phyloP scores from a whole-genome alignment of 2,888 invertebrate genomes.

The Drosophila maculinotata region DNA sequence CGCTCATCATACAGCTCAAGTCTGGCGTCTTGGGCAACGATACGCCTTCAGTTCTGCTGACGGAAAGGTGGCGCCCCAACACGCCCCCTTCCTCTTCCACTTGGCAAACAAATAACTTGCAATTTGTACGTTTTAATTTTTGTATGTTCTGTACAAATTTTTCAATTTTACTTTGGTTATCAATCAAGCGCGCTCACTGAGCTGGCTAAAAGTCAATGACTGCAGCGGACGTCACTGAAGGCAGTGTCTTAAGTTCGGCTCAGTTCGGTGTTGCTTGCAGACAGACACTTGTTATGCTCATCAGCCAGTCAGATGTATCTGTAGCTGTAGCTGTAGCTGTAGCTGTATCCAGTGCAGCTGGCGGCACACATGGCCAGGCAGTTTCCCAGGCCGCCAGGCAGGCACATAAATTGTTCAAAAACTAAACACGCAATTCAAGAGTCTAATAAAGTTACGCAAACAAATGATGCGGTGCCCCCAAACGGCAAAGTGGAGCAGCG shows the following conservation, averaged over 20 bases:
- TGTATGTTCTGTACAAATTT: constrained; percentile 71
- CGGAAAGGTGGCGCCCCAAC: constrained; percentile 45
- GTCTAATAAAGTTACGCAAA: constrained; percentile 82
- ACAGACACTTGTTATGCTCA: constrained; percentile 41
- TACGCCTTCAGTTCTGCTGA: too few relatives aligned
- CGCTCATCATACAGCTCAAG: too few relatives aligned
- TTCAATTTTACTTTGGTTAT: constrained; percentile 82
- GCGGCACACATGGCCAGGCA: constrained; percentile 56
- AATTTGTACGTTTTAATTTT: constrained; percentile 84
- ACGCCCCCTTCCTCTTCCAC: not conserved
- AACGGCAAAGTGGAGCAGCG: constrained; percentile 73
- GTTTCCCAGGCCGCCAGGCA: constrained; percentile 61
- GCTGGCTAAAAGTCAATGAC: constrained; percentile 32
- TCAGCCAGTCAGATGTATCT: constrained; percentile 24
- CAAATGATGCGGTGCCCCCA: constrained; percentile 80
- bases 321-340: constrained; percentile 16
- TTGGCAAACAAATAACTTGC: constrained; percentile 81
- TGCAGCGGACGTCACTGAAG: too few relatives aligned
- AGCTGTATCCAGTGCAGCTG: not conserved
- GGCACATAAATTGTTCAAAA: constrained; percentile 74
- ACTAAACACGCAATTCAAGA: constrained; percentile 80
- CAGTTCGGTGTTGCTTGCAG: not conserved
- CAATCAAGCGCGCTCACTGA: constrained; percentile 68
- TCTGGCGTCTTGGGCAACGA: constrained; percentile 23
- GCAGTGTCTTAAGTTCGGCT: constrained; percentile 8